Percentiles rank a stretch among this genome's conserved stretches.
Evolutionary conservation across 2,797 vertebrate species (phyloP).

Genomic region (Scyliorhinus canicula): DNA sequence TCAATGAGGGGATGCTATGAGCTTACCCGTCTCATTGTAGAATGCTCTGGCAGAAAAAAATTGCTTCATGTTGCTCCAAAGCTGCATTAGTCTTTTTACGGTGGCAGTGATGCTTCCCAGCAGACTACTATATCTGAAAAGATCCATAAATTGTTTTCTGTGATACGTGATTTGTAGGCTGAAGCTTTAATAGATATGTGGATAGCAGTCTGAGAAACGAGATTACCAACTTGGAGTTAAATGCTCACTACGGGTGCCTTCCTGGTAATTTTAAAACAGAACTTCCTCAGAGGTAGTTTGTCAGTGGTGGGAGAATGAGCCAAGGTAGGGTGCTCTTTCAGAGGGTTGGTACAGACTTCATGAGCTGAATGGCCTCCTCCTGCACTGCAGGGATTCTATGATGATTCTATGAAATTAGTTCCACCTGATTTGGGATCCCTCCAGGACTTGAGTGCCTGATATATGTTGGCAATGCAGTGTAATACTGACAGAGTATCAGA

Average conservation of each 20-base stretch:
- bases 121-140: conserved; percentile 30
- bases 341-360: no score
- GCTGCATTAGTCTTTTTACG: conserved; percentile 25
- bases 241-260: not conserved
- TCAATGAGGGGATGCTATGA: conserved; percentile 6
- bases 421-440: not conserved
- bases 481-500: not conserved
- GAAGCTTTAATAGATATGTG: conserved; percentile 2
- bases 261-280: conserved; percentile 8
- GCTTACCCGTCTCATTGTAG: not conserved
- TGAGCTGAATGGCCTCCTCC: no score
- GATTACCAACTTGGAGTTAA: not conserved
- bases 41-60: conserved; percentile 23
- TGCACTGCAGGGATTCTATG: no score
- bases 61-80: not conserved
- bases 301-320: no score
- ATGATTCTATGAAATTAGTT: no score
- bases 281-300: no score
- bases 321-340: no score
- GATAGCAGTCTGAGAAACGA: not conserved
- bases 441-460: no score
- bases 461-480: not conserved
- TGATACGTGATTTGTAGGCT: conserved; percentile 27
- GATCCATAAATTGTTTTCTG: conserved; percentile 37
- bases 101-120: conserved; percentile 34